Conservation (phyloP, 2,888 invertebrate genomes). For the Rhynchonema sp. region DNA sequence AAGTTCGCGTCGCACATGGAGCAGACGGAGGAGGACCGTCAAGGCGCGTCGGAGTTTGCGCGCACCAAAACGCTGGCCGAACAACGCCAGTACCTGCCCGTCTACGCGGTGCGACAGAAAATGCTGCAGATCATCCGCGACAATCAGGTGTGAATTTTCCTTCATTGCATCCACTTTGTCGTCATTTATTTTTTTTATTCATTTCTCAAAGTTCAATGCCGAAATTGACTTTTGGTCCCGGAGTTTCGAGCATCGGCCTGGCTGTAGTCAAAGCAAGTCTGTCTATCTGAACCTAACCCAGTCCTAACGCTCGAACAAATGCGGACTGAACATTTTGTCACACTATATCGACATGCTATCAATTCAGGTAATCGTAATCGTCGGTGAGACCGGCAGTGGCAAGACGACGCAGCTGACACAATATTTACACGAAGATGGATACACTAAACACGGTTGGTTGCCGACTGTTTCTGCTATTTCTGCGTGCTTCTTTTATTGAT, state of each 20-base stretch:
- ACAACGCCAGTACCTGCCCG: conserved; percentile 76
- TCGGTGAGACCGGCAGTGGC: conserved; percentile 50
- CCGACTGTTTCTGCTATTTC: neutral
- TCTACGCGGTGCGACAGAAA: conserved; percentile 82
- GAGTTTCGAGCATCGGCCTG: too few species aligned
- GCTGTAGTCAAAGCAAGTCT: too few species aligned
- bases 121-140: conserved; percentile 33
- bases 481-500: neutral
- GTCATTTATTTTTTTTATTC: conserved; percentile 2
- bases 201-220: neutral
- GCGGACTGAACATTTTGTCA: conserved; percentile 5
- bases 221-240: neutral
- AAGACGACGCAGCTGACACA: conserved; percentile 96
- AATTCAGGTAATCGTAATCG: conserved; percentile 17
- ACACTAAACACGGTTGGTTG: conserved; percentile 45
- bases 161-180: neutral
- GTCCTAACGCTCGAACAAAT: too few species aligned
- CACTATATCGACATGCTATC: neutral
- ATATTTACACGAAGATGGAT: conserved; percentile 86
- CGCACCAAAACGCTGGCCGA: conserved; percentile 53
- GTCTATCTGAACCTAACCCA: too few species aligned
- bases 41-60: conserved; percentile 54
- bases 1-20: conserved; percentile 87
- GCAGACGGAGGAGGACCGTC: conserved; percentile 32
- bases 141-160: conserved; percentile 63